Evolutionary conservation across 2,113 vertebrate genomes (phyloP), one percentile per base, ranked within the genome.

Genomic region (Myodes glareolus): DNA sequence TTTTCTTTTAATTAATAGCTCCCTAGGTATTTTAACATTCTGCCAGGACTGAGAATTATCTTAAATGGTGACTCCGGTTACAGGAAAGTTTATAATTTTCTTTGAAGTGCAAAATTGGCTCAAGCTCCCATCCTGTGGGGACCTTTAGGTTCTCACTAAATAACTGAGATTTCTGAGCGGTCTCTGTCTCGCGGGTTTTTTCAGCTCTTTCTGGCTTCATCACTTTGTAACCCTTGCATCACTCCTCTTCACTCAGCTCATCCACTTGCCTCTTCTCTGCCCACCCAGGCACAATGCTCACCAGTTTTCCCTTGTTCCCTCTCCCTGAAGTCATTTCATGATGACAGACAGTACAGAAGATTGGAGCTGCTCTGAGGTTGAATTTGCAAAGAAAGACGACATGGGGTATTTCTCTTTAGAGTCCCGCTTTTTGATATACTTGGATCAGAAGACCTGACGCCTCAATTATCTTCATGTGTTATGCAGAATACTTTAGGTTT

Each of bases 1-100:
- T 75, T 78, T 84, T n/a, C n/a, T 11, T 95, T 81, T 55, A 55
- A 78, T 84, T 81, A 82, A 89, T 33, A 73, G 52, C 8, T 93
- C 47, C 36, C 14, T 1, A 1, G 52, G 68, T 52, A 55, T 75
- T 88, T 36, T 85, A 73, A 36, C 21, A 50, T 63, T 96, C 42
- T 55, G 0, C 7, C 10, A 81, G n/a, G 14, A 77, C 1, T 52
- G 61, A 94, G 55, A 92, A 94, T 25, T n/a, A 10, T 55, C 63
- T 73, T n/a, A 52, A 92, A 70, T 2, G 78, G 5, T 73, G 78
- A 67, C 65, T 95, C 21, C 33, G 68, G 82, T 87, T 95, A 78
- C 13, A 85, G 33, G 31, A 16, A 14, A 50, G 7, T 10, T 50
- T 39, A 7, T 76, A 81, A 82, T 68, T 67, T 90, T 77, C 52